Base-by-base conservation (phyloP, 2,888 invertebrate genomes). In the Sclerodermus sp. region DNA sequence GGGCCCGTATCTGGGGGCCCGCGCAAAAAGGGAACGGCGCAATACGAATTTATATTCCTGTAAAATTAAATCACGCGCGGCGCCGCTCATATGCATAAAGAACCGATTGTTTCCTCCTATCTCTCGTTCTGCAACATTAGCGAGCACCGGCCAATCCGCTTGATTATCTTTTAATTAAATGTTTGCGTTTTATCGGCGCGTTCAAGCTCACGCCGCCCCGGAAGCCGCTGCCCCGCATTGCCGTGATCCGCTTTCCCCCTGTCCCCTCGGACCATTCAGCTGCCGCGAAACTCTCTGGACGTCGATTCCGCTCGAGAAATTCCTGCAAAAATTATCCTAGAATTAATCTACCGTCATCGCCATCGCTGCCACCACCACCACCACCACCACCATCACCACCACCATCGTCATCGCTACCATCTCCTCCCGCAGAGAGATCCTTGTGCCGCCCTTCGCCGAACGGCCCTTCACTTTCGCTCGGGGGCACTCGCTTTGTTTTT, bases 91-190 rank as follows among this genome's bases (percentile, higher is more conserved):
- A 73, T 73, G 71, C 73, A 73, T 71, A 70, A 73, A 71, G 68
- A 69, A 69, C 60, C 72, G 64, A 73, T 71, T 70, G 73, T 70
- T 62, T 51, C 62, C 51, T 53, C 59, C 59, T 62, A 64, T 66
- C 65, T 66, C 53, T 56, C 62, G 64, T 66, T 61, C 63, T 66
- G 64, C 67, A 62, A 71, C 68, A 71, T 70, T 70, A 71, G 67
- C 67, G 67, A 56, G 49, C 57, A 17, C 42, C 58, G 60, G 58
- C 54, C 69, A 68, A 74, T 73, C 67, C 66, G 66, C 58, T 68
- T 69, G 74, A 73, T 75, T 74, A 75, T 74, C 73, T 75, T 75
- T 75, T 74, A 75, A 75, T 75, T 75, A 75, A 74, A 75, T 69
- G 72, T 73, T 73, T 69, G 70, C 64, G 70, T 69, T 71, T 73